Conservation (phyloP, 1,140 invertebrate species). For the Diachasma alloeum region DNA sequence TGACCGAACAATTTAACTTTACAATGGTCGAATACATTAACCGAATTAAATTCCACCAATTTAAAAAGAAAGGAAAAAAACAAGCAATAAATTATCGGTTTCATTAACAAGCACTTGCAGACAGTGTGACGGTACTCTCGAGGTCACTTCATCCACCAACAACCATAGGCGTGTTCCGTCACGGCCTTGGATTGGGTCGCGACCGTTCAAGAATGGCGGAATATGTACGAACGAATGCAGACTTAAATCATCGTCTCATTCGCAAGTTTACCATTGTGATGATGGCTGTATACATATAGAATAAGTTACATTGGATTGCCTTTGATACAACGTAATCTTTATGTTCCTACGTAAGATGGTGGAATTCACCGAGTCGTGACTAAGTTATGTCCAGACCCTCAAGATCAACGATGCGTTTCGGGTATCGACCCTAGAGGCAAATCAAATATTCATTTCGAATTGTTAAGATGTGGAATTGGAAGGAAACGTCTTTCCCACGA, state of each 20-base stretch:
- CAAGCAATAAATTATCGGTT: background rate
- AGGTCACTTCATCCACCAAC: background rate
- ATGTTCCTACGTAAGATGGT: slow-evolving; percentile 11
- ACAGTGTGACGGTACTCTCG: slow-evolving; percentile 5
- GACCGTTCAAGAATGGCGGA: slow-evolving; percentile 22
- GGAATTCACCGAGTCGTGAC: slow-evolving; percentile 47
- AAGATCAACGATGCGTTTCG: slow-evolving; percentile 60
- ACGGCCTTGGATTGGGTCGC: slow-evolving; percentile 35
- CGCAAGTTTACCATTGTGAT: background rate
- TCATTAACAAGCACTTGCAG: slow-evolving; percentile 1
- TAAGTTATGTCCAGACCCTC: slow-evolving; percentile 43
- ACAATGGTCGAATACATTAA: no score
- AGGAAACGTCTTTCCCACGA: slow-evolving; percentile 6
- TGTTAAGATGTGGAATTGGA: slow-evolving; percentile 39
- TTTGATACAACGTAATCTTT: slow-evolving; percentile 23
- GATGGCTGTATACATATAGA: background rate
- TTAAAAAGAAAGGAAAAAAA: no score
- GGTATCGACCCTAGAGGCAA: slow-evolving; percentile 58
- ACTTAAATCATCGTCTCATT: background rate
- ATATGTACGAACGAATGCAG: background rate
- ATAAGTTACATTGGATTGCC: slow-evolving; percentile 10
- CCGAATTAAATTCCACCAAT: no score
- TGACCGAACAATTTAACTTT: no score
- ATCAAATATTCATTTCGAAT: slow-evolving; percentile 15
- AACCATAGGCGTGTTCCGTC: background rate